phyloP scores from a whole-genome alignment of 2,113 vertebrate species.

The Sceloporus tristichus region DNA sequence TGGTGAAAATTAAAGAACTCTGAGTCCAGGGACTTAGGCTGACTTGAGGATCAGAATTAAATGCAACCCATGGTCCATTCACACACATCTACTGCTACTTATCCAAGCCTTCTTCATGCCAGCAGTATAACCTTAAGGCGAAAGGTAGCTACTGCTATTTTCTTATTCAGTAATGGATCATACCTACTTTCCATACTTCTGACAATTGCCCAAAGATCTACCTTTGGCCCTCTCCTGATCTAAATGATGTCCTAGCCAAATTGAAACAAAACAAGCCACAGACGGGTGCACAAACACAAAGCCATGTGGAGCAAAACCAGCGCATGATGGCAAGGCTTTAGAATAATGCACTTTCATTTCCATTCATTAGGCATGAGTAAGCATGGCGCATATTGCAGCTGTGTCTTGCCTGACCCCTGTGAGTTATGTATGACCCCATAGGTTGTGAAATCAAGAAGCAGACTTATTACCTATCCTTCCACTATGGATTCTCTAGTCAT shows the following conservation, averaged over 20 bases:
- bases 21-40: no score
- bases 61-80: no score
- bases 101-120: no score
- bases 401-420: slow-evolving; percentile 27
- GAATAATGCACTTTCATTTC: slow-evolving; percentile 6
- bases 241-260: not conserved
- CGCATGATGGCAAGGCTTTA: not conserved
- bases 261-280: not conserved
- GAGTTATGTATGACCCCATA: slow-evolving; percentile 37
- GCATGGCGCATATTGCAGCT: not conserved
- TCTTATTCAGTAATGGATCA: no score
- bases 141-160: no score
- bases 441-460: slow-evolving; percentile 17
- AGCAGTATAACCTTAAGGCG: no score
- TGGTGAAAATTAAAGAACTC: no score
- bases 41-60: no score
- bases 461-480: slow-evolving; percentile 11
- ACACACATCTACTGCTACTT: no score
- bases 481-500: not conserved
- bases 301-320: no score
- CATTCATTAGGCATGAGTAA: slow-evolving; percentile 21
- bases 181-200: no score
- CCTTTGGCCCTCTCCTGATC: not conserved
- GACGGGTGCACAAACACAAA: not conserved
- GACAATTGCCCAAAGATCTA: no score